Evolutionary conservation across 2,888 invertebrate genomes (phyloP).

Genomic region (Selenia dentaria): DNA sequence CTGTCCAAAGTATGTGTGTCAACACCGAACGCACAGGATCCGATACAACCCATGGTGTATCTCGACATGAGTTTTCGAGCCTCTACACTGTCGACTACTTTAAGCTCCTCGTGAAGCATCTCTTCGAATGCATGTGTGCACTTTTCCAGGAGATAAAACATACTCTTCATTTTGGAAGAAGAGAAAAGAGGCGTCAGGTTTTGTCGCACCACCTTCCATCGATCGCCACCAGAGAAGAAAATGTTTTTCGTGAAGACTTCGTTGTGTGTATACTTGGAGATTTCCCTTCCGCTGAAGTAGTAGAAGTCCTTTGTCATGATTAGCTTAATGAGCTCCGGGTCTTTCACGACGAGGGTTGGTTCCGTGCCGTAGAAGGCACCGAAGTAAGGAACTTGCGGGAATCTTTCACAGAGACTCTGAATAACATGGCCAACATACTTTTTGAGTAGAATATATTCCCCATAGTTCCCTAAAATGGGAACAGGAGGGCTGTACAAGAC

Average conservation of each 20-base stretch:
- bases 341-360: conserved; percentile 58
- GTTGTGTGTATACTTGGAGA: conserved; percentile 44
- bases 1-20: conserved; percentile 52
- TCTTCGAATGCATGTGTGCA: conserved; percentile 48
- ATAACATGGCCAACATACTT: conserved; percentile 38
- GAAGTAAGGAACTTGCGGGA: conserved; percentile 52
- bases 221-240: conserved; percentile 56
- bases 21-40: conserved; percentile 59
- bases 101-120: conserved; percentile 43
- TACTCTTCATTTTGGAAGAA: conserved; percentile 63
- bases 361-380: conserved; percentile 64
- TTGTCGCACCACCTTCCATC: conserved; percentile 63
- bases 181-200: conserved; percentile 64
- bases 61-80: conserved; percentile 44
- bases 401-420: conserved; percentile 49
- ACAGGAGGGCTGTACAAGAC: conserved; percentile 47
- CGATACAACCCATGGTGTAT: conserved; percentile 61
- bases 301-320: conserved; percentile 62
- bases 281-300: conserved; percentile 60
- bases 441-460: conserved; percentile 46
- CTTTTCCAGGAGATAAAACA: conserved; percentile 61
- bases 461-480: conserved; percentile 60
- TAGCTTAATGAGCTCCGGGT: conserved; percentile 56
- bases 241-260: conserved; percentile 51
- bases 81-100: conserved; percentile 38